A percentile compares a stretch with the other conserved stretches of the same genome.
Evolutionary conservation across 1,140 invertebrate species (phyloP).

Genomic region (Papilio polyxenes): DNA sequence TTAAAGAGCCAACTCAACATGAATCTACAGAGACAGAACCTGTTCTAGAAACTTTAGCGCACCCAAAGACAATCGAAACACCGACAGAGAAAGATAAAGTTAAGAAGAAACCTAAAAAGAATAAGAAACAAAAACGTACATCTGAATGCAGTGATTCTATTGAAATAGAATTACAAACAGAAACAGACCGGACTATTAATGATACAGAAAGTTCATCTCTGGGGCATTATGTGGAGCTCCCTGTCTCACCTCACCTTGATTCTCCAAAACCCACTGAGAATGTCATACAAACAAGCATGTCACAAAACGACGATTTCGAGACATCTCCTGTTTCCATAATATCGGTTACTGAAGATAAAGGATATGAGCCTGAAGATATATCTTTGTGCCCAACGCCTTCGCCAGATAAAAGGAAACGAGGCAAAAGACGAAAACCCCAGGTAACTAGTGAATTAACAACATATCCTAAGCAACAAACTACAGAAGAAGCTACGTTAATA

Average conservation of each 20-base stretch:
- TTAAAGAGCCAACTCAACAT: conserved; percentile 48
- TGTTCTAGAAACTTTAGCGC: conserved; percentile 4
- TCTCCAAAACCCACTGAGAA: conserved; percentile 67
- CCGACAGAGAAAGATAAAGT: conserved; percentile 50
- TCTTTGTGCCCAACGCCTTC: conserved; percentile 59
- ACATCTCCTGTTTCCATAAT: conserved; percentile 61
- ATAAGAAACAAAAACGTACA: conserved; percentile 57
- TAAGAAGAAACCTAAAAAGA: conserved; percentile 57
- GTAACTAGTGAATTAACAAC: conserved; percentile 66
- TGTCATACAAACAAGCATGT: conserved; percentile 47
- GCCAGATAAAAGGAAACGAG: conserved; percentile 62
- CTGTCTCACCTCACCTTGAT: conserved; percentile 58
- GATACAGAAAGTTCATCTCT: conserved; percentile 72
- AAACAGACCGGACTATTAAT: conserved; percentile 62
- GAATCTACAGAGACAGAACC: conserved; percentile 41
- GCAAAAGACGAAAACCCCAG: conserved; percentile 65
- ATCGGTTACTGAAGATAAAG: conserved; percentile 63
- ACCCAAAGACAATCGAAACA: conserved; percentile 40
- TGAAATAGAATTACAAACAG: conserved; percentile 50
- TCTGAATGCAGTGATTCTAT: conserved; percentile 51
- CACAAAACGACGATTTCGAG: conserved; percentile 44
- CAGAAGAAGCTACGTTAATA: conserved; percentile 60
- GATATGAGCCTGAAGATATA: conserved; percentile 75
- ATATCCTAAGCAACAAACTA: conserved; percentile 66
- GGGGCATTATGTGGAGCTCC: conserved; percentile 69